Conservation (phyloP, 2,113 vertebrate genomes). For the Hemiprocne comata region DNA sequence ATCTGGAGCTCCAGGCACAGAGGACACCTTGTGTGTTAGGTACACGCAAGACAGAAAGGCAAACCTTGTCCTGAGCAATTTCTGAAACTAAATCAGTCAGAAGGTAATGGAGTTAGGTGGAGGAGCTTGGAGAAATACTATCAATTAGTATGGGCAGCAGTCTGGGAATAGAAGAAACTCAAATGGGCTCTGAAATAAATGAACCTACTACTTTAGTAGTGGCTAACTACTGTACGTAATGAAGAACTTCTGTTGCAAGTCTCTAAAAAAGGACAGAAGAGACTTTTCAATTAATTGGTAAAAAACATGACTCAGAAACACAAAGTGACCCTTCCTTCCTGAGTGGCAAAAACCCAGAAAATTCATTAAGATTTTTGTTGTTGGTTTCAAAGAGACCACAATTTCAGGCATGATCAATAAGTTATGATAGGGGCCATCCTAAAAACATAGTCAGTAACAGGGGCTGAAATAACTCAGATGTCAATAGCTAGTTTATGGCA, state of each 20-base stretch:
- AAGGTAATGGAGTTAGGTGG: neutral
- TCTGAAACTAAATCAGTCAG: neutral
- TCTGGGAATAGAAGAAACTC: neutral
- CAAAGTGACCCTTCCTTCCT: neutral
- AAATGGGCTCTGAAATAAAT: neutral
- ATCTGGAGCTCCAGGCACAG: neutral
- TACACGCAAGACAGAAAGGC: neutral
- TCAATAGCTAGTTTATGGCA: neutral
- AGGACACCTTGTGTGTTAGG: fast-evolving
- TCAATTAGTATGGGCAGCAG: neutral
- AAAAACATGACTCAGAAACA: neutral
- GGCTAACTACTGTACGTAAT: neutral
- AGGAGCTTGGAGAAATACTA: neutral
- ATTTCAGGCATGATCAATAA: neutral
- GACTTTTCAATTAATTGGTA: neutral
- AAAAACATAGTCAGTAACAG: neutral
- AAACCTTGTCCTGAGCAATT: neutral
- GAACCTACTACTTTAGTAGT: neutral
- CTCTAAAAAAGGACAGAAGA: neutral
- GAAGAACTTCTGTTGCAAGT: neutral
- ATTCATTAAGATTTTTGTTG: neutral
- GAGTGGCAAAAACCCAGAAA: neutral
- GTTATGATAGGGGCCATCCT: neutral
- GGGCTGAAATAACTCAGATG: neutral
- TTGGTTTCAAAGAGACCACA: neutral